Base-by-base conservation (phyloP, 2,888 invertebrate species). In the Morpho achilles region DNA sequence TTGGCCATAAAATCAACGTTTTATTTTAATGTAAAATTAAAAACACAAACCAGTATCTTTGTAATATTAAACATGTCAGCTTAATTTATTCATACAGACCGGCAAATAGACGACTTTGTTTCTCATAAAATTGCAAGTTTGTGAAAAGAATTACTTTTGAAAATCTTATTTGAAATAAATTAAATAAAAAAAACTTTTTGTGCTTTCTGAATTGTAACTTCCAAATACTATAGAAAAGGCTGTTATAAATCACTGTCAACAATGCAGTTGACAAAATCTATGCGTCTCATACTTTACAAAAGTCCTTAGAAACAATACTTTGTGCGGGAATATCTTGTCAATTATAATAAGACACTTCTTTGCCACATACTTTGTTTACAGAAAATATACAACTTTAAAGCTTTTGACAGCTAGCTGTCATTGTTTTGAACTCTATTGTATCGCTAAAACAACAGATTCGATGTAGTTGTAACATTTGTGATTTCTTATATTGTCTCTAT, bases 201-300 rank as follows among this genome's bases (percentile, higher is more conserved):
- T 70, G 66, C 67, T 68, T 68, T 65, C 61, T 60, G 56, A 59
- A 64, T 50, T 62, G 62, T 67, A 65, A 67, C 57, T 65, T 61
- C 63, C 40, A 50, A 63, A 46, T 69, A 68, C 60, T 56, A 43
- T 40, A 59, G 51, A 48, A 70, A 83, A 80, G 74, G 69, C 73
- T 74, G 71, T 62, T 69, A 84, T 87, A 82, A 84, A 86, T 88
- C 86, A 84, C 72, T 79, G 79, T 79, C 77, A 75, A 81, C 80
- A 77, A 82, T 71, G 67, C 72, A 70, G 76, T 79, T 80, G 79
- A 82, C 83, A 80, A 79, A 78, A 73, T 77, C 67, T 68, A 66
- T 68, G 67, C 56, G 50, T 59, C 58, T 56, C 69, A 61, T 58
- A 71, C 63, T 66, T 75, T 67, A 80, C 77, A 81, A 84, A 74